These are phyloP conservation scores for Archivesica marissinica DNA, from an alignment of 1,140 invertebrate species.

Conservation along the genomic window DNA sequence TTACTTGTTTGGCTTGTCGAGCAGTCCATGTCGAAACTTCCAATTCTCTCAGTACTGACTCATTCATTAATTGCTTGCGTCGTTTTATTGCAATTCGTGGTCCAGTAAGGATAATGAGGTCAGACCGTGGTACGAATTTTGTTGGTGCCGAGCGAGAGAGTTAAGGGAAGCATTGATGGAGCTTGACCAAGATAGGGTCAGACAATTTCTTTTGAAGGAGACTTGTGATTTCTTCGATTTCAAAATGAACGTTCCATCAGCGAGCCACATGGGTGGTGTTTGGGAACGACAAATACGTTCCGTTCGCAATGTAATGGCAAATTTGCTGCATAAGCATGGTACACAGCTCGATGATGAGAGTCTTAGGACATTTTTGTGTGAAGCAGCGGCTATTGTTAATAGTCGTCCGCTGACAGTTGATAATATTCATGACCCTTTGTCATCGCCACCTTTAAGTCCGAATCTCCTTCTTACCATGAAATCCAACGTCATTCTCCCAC, in stretches of 20 bases:
- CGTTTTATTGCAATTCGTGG: slow-evolving; percentile 63
- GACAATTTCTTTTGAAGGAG: slow-evolving; percentile 12
- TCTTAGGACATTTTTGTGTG: slow-evolving; percentile 64
- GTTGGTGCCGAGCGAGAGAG: slow-evolving; percentile 67
- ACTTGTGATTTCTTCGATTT: slow-evolving; percentile 55
- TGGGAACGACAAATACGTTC: slow-evolving; percentile 68
- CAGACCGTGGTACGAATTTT: slow-evolving; percentile 78
- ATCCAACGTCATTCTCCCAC: slow-evolving; percentile 52
- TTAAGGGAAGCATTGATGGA: background rate
- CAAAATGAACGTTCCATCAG: slow-evolving; percentile 59
- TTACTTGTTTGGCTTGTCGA: slow-evolving; percentile 67
- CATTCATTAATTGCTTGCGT: slow-evolving; percentile 65
- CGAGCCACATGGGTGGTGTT: slow-evolving; percentile 64
- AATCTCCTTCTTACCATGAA: slow-evolving; percentile 69
- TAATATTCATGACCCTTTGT: slow-evolving; percentile 59
- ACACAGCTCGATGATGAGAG: slow-evolving; percentile 59
- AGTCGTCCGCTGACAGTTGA: slow-evolving; percentile 62
- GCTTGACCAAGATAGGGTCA: slow-evolving; percentile 21
- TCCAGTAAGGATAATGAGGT: slow-evolving; percentile 44
- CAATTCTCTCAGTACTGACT: slow-evolving; percentile 46
- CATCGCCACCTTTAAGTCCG: slow-evolving; percentile 63
- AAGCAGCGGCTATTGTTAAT: slow-evolving; percentile 69
- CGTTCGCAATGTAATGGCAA: slow-evolving; percentile 58
- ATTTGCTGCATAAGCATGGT: slow-evolving; percentile 32
- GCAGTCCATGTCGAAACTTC: slow-evolving; percentile 68